phyloP scores from a whole-genome alignment of 1,140 invertebrate species.

The Chironomus striatipennis region DNA sequence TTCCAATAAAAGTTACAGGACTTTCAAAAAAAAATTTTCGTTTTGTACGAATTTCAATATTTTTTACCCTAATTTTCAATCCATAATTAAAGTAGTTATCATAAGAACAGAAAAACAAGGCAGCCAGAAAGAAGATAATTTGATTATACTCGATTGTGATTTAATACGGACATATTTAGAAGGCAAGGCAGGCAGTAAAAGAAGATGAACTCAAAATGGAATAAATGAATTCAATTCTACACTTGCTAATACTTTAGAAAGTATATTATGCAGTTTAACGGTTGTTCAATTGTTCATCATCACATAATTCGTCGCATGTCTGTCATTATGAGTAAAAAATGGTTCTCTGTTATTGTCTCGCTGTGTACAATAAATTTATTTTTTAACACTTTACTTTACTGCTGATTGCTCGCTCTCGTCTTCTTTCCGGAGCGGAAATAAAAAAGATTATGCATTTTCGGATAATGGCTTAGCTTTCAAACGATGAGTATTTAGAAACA shows the following conservation, averaged over 20 bases:
- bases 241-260: not conserved
- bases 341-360: too few species aligned
- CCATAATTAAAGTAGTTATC: constrained; percentile 24
- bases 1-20: too few species aligned
- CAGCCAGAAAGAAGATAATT: constrained; percentile 3
- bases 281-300: constrained; percentile 3
- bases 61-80: constrained; percentile 20
- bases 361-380: too few species aligned
- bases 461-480: too few species aligned
- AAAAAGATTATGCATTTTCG: too few species aligned
- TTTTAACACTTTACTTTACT: too few species aligned
- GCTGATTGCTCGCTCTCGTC: too few species aligned
- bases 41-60: too few species aligned
- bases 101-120: constrained; percentile 15
- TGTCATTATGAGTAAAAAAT: not conserved
- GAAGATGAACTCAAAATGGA: not conserved
- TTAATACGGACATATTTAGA: constrained; percentile 11
- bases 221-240: not conserved
- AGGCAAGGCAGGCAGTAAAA: not conserved
- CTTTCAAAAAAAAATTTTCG: too few species aligned
- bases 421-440: too few species aligned
- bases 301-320: constrained; percentile 1
- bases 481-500: too few species aligned
- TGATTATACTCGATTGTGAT: not conserved
- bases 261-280: not conserved